Percentiles rank a stretch among this genome's conserved stretches.
phyloP scores from a whole-genome alignment of 2,888 invertebrate species.

The Pediacus dermestoides region DNA sequence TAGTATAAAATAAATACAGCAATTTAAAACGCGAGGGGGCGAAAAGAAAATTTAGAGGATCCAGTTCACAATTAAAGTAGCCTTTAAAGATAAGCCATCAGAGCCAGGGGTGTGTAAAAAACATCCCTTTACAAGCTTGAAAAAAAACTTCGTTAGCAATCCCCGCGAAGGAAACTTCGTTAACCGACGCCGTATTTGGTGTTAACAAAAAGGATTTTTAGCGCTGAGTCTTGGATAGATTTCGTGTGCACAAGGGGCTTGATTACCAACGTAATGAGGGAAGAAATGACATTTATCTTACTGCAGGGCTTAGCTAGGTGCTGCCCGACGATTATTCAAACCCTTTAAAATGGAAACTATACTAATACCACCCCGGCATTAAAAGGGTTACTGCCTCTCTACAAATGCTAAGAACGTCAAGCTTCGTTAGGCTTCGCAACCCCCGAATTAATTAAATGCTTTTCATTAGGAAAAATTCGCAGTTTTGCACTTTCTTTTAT shows the following conservation, averaged over 20 bases:
- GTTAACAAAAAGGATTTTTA: constrained; percentile 47
- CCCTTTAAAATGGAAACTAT: constrained; percentile 48
- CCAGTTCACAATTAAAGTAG: constrained; percentile 49
- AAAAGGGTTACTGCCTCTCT: constrained; percentile 38
- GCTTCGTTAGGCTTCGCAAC: constrained; percentile 22
- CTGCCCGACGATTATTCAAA: constrained; percentile 48
- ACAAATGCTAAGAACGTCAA: constrained; percentile 18
- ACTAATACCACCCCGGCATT: constrained; percentile 47
- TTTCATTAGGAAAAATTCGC: not conserved
- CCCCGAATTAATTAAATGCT: constrained; percentile 2
- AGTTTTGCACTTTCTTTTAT: constrained; percentile 5
- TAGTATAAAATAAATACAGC: constrained; percentile 45
- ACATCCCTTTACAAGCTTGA: constrained; percentile 46
- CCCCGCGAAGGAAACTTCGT: constrained; percentile 44
- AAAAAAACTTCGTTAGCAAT: constrained; percentile 47
- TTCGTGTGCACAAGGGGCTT: constrained; percentile 32
- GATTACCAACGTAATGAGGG: constrained; percentile 47
- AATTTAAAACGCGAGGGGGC: constrained; percentile 42
- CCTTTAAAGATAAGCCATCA: constrained; percentile 50
- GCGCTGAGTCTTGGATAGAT: constrained; percentile 38
- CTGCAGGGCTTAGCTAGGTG: constrained; percentile 47
- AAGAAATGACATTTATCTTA: constrained; percentile 50
- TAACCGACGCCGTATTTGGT: constrained; percentile 34
- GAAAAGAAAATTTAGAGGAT: constrained; percentile 41
- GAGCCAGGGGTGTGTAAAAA: constrained; percentile 44